Conservation (phyloP, 2,797 vertebrate genomes). For the Acrossocheilus wenchowensis region DNA sequence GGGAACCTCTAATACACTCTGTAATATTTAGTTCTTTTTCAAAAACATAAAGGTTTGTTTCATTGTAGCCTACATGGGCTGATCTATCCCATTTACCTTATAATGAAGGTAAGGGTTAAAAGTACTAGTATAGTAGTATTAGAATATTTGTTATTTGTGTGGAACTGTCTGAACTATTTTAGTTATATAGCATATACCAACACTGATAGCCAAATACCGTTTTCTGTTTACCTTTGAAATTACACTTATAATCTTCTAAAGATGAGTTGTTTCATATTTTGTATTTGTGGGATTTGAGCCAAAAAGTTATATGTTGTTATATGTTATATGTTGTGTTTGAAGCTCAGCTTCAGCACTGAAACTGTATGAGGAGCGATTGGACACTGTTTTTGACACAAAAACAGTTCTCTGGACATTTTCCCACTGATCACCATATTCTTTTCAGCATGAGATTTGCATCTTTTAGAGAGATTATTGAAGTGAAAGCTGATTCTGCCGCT, state of each 20-base stretch:
- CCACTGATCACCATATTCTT: not conserved
- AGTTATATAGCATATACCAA: not conserved
- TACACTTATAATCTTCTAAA: not conserved
- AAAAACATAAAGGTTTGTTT: not conserved
- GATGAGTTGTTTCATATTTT: conserved; percentile 1
- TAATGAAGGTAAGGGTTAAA: not conserved
- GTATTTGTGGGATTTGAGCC: not conserved
- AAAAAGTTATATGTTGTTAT: too few species aligned
- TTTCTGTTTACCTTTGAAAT: not conserved
- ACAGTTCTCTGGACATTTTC: not conserved
- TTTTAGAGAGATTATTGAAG: not conserved
- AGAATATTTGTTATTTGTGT: not conserved
- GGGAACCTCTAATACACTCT: not conserved
- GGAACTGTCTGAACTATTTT: not conserved
- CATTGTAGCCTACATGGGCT: not conserved
- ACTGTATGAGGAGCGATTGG: not conserved
- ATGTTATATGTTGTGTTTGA: not conserved
- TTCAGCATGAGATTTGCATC: not conserved
- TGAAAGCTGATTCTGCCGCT: not conserved
- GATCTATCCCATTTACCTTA: not conserved
- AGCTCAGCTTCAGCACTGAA: not conserved
- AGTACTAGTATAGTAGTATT: not conserved
- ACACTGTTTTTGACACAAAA: not conserved
- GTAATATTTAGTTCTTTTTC: not conserved
- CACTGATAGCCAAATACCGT: not conserved